phyloP scores from a whole-genome alignment of 2,888 invertebrate genomes.

The Macropis europaea region DNA sequence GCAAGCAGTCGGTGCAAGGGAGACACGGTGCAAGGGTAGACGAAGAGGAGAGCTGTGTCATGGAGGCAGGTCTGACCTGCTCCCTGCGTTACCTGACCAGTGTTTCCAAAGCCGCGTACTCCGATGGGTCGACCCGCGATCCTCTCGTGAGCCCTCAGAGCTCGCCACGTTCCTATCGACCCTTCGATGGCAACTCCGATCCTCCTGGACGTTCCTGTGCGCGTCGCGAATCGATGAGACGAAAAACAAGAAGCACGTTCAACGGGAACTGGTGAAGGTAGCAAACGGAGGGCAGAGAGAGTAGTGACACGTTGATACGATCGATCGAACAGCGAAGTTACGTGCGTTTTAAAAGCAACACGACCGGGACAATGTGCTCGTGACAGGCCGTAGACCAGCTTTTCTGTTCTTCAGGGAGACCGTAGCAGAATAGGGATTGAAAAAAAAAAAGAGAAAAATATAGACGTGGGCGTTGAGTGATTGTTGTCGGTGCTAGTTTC shows the following conservation, averaged over 20 bases:
- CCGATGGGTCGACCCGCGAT: slow-evolving; percentile 64
- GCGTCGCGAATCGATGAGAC: no score
- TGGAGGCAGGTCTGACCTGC: slow-evolving; percentile 65
- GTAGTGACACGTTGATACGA: slow-evolving; percentile 64
- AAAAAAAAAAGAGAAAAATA: background rate
- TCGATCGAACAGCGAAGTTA: slow-evolving; percentile 57
- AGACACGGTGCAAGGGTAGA: slow-evolving; percentile 20
- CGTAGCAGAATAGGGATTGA: background rate
- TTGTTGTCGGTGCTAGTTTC: slow-evolving; percentile 67
- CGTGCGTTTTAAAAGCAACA: slow-evolving; percentile 32
- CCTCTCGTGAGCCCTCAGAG: slow-evolving; percentile 24
- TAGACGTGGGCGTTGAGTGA: slow-evolving; percentile 67
- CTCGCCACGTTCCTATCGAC: slow-evolving; percentile 24
- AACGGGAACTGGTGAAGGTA: background rate
- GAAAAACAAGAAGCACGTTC: background rate
- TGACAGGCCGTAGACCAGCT: no score
- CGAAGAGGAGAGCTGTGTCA: slow-evolving; percentile 49
- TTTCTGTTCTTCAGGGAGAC: background rate
- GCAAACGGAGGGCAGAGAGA: background rate
- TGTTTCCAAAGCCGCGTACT: slow-evolving; percentile 70
- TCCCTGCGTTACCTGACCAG: slow-evolving; percentile 64
- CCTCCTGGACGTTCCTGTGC: no score
- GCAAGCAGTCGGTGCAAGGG: slow-evolving; percentile 36
- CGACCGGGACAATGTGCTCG: slow-evolving; percentile 54
- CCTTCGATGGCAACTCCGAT: background rate